These are phyloP conservation scores for Archivesica marissinica DNA, from an alignment of 1,140 invertebrate species.

Conservation along the genomic window DNA sequence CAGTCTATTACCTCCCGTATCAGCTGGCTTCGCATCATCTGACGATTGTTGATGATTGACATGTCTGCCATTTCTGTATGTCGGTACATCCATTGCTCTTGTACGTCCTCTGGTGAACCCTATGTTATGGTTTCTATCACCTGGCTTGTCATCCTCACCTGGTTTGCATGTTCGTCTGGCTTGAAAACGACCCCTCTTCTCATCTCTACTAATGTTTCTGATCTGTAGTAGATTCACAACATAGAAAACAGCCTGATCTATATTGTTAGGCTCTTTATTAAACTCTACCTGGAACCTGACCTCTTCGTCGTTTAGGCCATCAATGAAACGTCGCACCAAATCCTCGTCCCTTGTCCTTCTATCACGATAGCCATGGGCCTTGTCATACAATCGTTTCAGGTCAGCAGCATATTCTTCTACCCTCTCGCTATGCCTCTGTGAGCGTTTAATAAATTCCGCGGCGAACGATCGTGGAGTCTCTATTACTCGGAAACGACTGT, in stretches of 20 bases:
- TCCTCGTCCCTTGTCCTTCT: conserved; percentile 51
- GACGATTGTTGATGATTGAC: not conserved
- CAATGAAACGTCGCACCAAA: conserved; percentile 40
- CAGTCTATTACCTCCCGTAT: not conserved
- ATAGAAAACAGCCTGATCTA: conserved; percentile 54
- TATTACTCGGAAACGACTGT: conserved; percentile 46
- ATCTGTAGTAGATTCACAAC: conserved; percentile 31
- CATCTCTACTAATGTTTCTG: not conserved
- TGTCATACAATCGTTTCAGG: conserved; percentile 49
- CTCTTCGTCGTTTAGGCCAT: conserved; percentile 40
- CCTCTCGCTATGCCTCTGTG: conserved; percentile 28
- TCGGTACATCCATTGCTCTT: not conserved
- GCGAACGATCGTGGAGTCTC: conserved; percentile 51
- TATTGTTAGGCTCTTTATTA: conserved; percentile 40
- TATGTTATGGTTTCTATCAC: not conserved
- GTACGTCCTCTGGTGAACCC: not conserved
- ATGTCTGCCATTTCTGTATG: not conserved
- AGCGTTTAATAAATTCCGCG: conserved; percentile 26
- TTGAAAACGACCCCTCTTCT: not conserved
- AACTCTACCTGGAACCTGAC: conserved; percentile 49
- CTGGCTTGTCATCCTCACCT: not conserved
- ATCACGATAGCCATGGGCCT: conserved; percentile 41
- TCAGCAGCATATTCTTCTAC: conserved; percentile 61
- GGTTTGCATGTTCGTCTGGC: not conserved
- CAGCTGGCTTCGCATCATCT: not conserved